A percentile compares a stretch with the other conserved stretches of the same genome.
phyloP scores from a whole-genome alignment of 2,888 invertebrate genomes.

The Limnephilus marmoratus region DNA sequence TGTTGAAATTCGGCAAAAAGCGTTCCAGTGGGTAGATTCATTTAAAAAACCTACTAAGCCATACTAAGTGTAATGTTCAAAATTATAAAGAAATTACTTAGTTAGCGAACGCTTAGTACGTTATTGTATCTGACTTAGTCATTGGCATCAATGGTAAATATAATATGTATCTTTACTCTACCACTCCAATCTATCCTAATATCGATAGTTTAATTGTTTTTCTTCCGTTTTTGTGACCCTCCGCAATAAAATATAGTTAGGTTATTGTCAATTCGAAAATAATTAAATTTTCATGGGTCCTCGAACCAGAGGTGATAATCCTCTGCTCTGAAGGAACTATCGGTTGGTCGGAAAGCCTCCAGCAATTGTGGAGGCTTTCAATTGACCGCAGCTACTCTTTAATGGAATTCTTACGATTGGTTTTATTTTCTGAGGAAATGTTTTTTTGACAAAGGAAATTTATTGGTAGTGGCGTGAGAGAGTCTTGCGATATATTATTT shows the following conservation, averaged over 20 bases:
- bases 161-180: background rate
- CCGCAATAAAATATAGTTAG: background rate
- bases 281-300: background rate
- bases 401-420: constrained; percentile 57
- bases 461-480: background rate
- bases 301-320: background rate
- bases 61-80: no score
- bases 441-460: constrained; percentile 53
- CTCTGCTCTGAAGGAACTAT: constrained; percentile 19
- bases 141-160: no score
- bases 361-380: constrained; percentile 55
- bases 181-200: background rate
- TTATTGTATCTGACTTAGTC: no score
- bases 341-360: constrained; percentile 6
- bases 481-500: constrained; percentile 20
- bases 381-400: constrained; percentile 56
- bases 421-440: constrained; percentile 46
- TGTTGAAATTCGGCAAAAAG: no score
- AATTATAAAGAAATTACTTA: no score
- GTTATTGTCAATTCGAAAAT: background rate
- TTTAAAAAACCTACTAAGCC: no score
- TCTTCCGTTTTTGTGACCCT: background rate
- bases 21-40: no score
- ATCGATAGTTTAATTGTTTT: background rate
- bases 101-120: no score